Conservation (phyloP, 53 echinoderm and acorn worm genomes). For the Luidia sarsii region DNA sequence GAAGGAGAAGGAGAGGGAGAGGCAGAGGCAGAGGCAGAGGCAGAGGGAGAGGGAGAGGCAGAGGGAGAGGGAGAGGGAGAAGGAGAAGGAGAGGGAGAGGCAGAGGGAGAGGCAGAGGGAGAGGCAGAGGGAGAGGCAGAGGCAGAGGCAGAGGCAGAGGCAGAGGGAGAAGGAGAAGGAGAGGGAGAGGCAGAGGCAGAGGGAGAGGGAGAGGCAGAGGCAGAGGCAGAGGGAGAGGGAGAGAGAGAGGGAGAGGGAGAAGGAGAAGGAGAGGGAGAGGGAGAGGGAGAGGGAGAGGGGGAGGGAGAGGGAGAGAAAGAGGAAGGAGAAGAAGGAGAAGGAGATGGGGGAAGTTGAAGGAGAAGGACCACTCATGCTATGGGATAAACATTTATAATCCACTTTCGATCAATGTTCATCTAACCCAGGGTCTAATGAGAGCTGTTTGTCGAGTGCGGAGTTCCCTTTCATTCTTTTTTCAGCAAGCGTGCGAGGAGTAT, state of each 20-base stretch:
- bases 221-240: slow-evolving; percentile 9
- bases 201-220: slow-evolving; percentile 15
- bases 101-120: slow-evolving; percentile 28
- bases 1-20: background rate
- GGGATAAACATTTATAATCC: too few relatives aligned
- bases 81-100: slow-evolving; percentile 25
- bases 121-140: slow-evolving; percentile 36
- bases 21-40: background rate
- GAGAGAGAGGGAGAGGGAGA: slow-evolving; percentile 3
- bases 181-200: background rate
- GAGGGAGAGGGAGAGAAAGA: background rate
- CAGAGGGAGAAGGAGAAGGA: background rate
- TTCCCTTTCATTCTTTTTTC: too few relatives aligned
- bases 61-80: background rate
- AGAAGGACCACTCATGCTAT: too few relatives aligned
- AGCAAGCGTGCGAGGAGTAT: too few relatives aligned
- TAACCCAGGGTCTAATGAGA: too few relatives aligned
- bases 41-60: slow-evolving; percentile 11
- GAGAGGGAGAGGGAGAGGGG: slow-evolving; percentile 22
- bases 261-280: slow-evolving; percentile 21
- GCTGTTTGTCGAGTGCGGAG: too few relatives aligned
- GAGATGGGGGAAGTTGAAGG: too few relatives aligned
- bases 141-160: slow-evolving; percentile 15
- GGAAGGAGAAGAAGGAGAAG: background rate
- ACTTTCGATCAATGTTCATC: too few relatives aligned